Evolutionary conservation across 2,888 invertebrate genomes (phyloP), one percentile per base, ranked within the genome.

Genomic region (Drosophila neutralis): DNA sequence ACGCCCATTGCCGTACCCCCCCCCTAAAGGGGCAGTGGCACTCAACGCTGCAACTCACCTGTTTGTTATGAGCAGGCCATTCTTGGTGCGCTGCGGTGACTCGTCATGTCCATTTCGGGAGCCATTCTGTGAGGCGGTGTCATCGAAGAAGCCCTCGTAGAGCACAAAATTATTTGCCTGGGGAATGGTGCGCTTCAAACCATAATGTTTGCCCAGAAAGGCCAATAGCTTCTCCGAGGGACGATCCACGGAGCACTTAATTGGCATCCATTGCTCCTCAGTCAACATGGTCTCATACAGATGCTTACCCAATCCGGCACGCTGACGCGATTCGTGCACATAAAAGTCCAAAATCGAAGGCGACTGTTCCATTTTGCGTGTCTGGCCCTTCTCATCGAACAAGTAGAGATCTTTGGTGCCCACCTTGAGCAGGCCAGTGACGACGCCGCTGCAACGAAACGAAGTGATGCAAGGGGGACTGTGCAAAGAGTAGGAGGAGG

Each of bases 281-380:
- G 96, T 93, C 72, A 95, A 93, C 98, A 99, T 98, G 89, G 95
- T 94, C 81, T 98, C 97, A 93, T 97, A 98, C 18, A 99, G 94
- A 69, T 94, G 93, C 88, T 95, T 96, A 4, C 99, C 99, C 91
- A 96, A 94, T 4, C 99, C 99, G 91, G 95, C 95, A 64, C 98
- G 95, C 93, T 98, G 98, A 54, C 95, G 94, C 4, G 96, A 95
- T 91, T 96, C 96, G 89, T 97, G 95, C 31, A 99, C 95, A 93
- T 97, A 99, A 94, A 99, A 99, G 93, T 99, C 99, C 57, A 99
- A 94, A 66, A 99, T 95, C 92, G 98, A 98, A 18, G 97, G 94
- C 0, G 98, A 96, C 78, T 96, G 95, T 78, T 96, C 95, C 68
- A 97, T 94, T 92, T 98, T 97, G 91, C 95, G 96, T 81, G 96